Percentiles rank a stretch among this genome's conserved stretches.
These are phyloP conservation scores for Phyllotis vaccarum DNA, from an alignment of 2,797 vertebrate species.

Conservation along the genomic window DNA sequence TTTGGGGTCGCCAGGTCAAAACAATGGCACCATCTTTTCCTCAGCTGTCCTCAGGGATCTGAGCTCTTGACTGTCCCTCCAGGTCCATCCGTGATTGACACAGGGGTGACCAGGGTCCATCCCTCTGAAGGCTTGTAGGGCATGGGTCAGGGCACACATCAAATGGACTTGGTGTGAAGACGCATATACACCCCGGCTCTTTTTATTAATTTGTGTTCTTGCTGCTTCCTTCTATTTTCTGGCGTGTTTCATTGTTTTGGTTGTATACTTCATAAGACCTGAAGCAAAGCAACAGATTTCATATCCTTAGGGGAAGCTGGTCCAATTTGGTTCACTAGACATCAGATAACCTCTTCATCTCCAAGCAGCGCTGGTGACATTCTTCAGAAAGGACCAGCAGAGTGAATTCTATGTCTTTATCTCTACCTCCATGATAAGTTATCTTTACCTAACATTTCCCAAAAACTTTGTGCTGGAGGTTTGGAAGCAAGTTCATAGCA, in stretches of 20 bases:
- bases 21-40: neutral
- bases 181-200: neutral
- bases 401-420: neutral
- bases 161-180: neutral
- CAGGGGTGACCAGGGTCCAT: neutral
- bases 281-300: neutral
- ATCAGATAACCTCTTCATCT: neutral
- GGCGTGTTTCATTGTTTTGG: neutral
- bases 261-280: neutral
- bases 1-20: neutral
- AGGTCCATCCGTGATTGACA: neutral
- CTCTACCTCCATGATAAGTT: neutral
- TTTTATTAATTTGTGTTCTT: conserved; percentile 9
- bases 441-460: neutral
- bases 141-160: accelerated
- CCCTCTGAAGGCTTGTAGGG: too few relatives aligned
- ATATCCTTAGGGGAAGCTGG: neutral
- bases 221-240: conserved; percentile 37
- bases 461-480: neutral
- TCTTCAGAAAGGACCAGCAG: neutral
- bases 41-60: neutral
- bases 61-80: neutral
- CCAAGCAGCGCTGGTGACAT: neutral
- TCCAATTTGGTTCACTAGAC: neutral
- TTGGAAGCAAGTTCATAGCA: neutral